Evolutionary conservation across 2,113 vertebrate species (phyloP), one percentile per base, ranked within the genome.

Genomic region (Scortum barcoo): DNA sequence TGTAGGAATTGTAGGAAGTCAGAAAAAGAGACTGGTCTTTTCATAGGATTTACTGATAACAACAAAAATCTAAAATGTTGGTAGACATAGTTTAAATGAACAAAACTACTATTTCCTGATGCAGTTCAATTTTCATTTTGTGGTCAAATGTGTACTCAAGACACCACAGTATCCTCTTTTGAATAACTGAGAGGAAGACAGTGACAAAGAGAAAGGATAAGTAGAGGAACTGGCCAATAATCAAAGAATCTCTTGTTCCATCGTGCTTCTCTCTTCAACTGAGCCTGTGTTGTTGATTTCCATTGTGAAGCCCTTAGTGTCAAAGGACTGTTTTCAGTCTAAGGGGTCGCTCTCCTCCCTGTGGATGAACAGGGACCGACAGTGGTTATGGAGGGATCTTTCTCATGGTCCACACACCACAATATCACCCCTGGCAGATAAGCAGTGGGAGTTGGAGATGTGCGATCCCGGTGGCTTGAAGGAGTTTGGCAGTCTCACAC

Each of bases 361-460:
- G 51, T 30, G 58, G 22, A 30, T 72, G 54, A 71, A 46, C 42
- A 46, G 56, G 17, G 36, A 62, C 19, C 57, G 57, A 33, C 26
- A 9, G 36, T 76, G 19, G 26, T 61, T 63, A 40, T 53, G 26
- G 24, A 58, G 28, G 71, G 67, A 51, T 76, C 6, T 28, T 84
- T 82, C 57, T 81, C 57, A 76, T 76, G 54, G 26, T 76, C 72
- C 33, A 61, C 44, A 33, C 65, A 60, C 26, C 20, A 69, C 67
- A 76, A 38, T 24, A 36, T 51, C 61, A 48, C 57, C 68, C 67
- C 5, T 12, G 16, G 22, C 46, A 36, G 58, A 42, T 54, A 56
- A 70, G 68, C 22, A 16, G 14, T 79, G 26, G 56, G 53, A 65
- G n/a, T 65, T 67, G 19, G 10, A 8, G 57, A 76, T 68, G 36